Evolutionary conservation across 1,140 invertebrate species (phyloP), one percentile per base, ranked within the genome.

Genomic region (Polypedilum pembai): DNA sequence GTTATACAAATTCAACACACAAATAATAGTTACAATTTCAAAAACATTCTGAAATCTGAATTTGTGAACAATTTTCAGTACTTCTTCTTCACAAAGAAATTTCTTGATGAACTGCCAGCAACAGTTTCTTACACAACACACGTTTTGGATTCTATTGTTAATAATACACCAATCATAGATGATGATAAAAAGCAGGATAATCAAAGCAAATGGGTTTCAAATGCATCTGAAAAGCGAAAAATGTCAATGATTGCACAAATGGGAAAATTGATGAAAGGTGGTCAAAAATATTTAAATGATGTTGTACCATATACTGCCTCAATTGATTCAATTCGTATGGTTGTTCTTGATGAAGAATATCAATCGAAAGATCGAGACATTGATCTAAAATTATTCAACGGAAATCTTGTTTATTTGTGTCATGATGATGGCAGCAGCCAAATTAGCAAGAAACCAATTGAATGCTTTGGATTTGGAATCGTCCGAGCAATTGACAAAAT

Each of bases 1-100:
- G 76, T 89, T 12, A 74, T 88, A 41, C 85, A 89, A 78, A 85
- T 89, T 20, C 75, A 78, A 41, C 86, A 85, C 69, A 73, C 74
- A 2, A 79, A 78, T 33, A 10, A 69, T 3, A 83, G 82, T 10
- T 85, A 84, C 73, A 88, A 89, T 79, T 89, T 85, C 73, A 77
- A 80, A 24, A 74, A 76, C 5, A 40, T 78, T 1, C 76, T 88
- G 1, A 80, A 77, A 17, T 73, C 76, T 0, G 74, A 83, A 74
- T 77, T 76, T 8, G 75, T 88, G 40, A 76, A 78, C 75, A 77
- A 40, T 75, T 7, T 72, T 69, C 7, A 76, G 33, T 73, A 45
- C 40, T 56, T 18, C 8, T 40, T 75, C 15, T 75, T 75, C 10
- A 10, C 73, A 15, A 33, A 73, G 8, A 40, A 41, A 21, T 7